These are phyloP conservation scores for Aspidoscelis tigris DNA, from an alignment of 2,113 vertebrate genomes.

Conservation along the genomic window DNA sequence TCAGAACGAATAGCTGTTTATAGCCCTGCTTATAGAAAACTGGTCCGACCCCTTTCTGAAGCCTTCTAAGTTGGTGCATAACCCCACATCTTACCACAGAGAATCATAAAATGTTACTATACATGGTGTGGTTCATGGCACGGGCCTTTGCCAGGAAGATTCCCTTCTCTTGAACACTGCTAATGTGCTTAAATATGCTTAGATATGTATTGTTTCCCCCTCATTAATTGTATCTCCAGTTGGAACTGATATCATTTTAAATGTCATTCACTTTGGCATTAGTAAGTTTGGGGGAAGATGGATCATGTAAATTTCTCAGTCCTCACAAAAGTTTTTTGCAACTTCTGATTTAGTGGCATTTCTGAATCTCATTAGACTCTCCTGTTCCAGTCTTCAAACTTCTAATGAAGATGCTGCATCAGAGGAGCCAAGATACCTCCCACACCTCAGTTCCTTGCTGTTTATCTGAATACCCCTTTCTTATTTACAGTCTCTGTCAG, in stretches of 20 bases:
- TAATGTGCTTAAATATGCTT: neutral
- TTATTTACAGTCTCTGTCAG: constrained; percentile 29
- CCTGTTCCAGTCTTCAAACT: constrained; percentile 2
- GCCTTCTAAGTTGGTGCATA: no score
- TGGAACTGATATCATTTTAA: constrained; percentile 6
- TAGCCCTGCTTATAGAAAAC: no score
- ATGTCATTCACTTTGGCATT: constrained; percentile 11
- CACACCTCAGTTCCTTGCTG: neutral
- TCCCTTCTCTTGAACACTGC: neutral
- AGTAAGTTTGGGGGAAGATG: neutral
- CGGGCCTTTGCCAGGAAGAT: neutral
- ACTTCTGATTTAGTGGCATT: constrained; percentile 28
- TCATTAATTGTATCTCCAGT: neutral
- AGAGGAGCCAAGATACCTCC: rapidly evolving
- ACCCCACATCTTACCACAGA: no score
- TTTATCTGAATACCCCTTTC: constrained; percentile 7
- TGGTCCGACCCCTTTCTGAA: no score
- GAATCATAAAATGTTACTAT: no score
- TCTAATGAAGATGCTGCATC: constrained; percentile 23
- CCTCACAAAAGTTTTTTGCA: constrained; percentile 9
- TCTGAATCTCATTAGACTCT: constrained; percentile 12
- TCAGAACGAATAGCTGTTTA: no score
- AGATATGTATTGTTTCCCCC: neutral
- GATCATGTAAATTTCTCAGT: constrained; percentile 14
- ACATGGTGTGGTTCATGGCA: no score